Percentiles rank a stretch among this genome's conserved stretches.
Conservation (phyloP, 2,113 vertebrate species). For the Macrotis lagotis region DNA sequence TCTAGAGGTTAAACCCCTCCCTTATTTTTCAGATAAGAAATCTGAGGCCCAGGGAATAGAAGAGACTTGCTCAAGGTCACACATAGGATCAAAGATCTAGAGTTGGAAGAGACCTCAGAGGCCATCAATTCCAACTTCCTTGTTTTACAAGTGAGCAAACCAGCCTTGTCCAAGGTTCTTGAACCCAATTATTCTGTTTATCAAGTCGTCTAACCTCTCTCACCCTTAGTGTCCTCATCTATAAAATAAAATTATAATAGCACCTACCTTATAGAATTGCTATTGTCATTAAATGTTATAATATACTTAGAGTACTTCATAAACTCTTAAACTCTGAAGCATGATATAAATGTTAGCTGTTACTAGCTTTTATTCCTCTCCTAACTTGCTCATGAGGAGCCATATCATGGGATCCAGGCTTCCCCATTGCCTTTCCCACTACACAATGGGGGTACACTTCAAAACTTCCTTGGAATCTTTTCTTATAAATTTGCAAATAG, state of each 20-base stretch:
- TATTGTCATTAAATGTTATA: neutral
- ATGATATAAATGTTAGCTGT: neutral
- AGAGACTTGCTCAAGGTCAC: neutral
- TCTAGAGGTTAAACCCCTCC: neutral
- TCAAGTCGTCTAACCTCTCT: neutral
- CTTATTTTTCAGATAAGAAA: neutral
- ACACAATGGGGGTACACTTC: neutral
- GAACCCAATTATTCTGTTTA: neutral
- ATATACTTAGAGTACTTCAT: neutral
- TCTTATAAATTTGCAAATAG: no score
- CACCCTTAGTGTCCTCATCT: neutral
- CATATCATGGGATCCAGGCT: neutral
- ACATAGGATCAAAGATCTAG: neutral
- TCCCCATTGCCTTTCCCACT: no score
- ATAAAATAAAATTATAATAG: neutral
- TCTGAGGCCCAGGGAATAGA: neutral
- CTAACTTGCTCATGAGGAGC: neutral
- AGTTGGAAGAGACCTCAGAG: rapidly evolving
- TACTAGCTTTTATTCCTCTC: neutral
- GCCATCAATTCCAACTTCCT: neutral
- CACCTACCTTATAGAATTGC: neutral
- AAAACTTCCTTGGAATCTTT: neutral
- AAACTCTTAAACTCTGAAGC: neutral
- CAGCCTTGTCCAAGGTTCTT: neutral
- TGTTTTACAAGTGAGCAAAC: neutral